Evolutionary conservation across 2,797 vertebrate species (phyloP), one percentile per base, ranked within the genome.

Genomic region (Enteromius radiatus): DNA sequence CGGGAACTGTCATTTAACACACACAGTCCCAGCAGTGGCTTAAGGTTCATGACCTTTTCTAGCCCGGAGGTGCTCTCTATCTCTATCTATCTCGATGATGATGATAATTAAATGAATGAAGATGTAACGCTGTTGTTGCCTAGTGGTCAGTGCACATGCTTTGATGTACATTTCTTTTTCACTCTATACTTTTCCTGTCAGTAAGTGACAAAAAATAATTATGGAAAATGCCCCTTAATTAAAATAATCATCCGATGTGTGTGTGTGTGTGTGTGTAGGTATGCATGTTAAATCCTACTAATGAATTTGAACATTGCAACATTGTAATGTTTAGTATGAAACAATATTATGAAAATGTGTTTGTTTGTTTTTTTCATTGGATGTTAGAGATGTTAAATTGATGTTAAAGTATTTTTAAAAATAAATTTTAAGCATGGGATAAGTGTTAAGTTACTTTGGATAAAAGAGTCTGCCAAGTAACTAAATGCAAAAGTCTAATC

Each of bases 21-120:
- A 36, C 67, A 63, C 21, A 56, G 28, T 63, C 61, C 54, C 64
- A 69, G 15, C 26, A 45, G 52, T 49, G 54, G 45, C 64, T 54
- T 38, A 68, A 31, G 36, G 67, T 71, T 78, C 68, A 64, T 78
- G 59, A 75, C 80, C 70, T 63, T 81, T 54, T 54, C 43, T 36
- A 17, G 19, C 23, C 33, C 17, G 1, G 45, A 56, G 47, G 71
- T 26, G 31, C n/a, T n/a, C n/a, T n/a, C n/a, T n/a, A n/a, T n/a
- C n/a, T n/a, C n/a, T n/a, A n/a, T n/a, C n/a, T n/a, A n/a, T n/a
- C n/a, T n/a, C n/a, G 7, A 71, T 47, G 38, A 5, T 1, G 12
- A 67, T 49, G 8, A 15, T 17, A 21, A 45, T 45, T 77, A 1
- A 47, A 28, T n/a, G 1, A 63, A 64, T 52, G 5, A 49, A 54